Base-by-base conservation (phyloP, 2,888 invertebrate genomes). In the Trissonchulus latispiculum region DNA sequence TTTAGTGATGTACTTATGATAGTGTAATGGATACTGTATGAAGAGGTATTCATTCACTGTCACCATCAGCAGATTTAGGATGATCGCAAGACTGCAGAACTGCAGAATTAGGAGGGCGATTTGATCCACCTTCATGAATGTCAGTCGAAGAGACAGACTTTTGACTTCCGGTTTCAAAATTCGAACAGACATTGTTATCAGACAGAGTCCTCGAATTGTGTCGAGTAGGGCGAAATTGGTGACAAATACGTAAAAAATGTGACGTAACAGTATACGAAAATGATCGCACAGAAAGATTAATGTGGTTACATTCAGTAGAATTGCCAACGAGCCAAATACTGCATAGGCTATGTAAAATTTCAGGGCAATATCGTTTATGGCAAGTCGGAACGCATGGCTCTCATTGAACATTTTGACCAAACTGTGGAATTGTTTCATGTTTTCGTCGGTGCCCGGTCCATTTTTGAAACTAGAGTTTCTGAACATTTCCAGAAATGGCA, bases 1-100 rank as follows among this genome's bases (percentile, higher is more conserved):
- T 76, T 76, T 75, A 2, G 77, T 78, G 8, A 80, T 77, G 36
- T 77, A 71, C 1, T 73, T 71, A 3, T 76, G 72, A 71, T 80
- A 80, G 37, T 77, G 73, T 3, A 80, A 74, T 0, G 80, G 79
- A 73, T 76, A 73, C 71, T 77, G 77, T 61, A 79, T 78, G 76
- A 77, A 79, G 62, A 78, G 70, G 75, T 76, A 79, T 72, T 80
- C 80, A 73, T 80, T 74, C 62, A 78, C 69, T 28, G 80, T 80
- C 67, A 80, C 78, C 76, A 79, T 66, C 15, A 78, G 72, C 66
- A 80, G 74, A 70, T 80, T 80, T 59, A 80, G 73, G 1, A 80
- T 78, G n/a, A 79, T 80, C 8, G 77, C 78, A 67, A 80, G 72
- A 72, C 79, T 78, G 29, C 73, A 75, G 71, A 77, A 72, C 31